These are phyloP conservation scores for Onthophagus sagittarius DNA, from an alignment of 2,888 invertebrate species.

Conservation along the genomic window DNA sequence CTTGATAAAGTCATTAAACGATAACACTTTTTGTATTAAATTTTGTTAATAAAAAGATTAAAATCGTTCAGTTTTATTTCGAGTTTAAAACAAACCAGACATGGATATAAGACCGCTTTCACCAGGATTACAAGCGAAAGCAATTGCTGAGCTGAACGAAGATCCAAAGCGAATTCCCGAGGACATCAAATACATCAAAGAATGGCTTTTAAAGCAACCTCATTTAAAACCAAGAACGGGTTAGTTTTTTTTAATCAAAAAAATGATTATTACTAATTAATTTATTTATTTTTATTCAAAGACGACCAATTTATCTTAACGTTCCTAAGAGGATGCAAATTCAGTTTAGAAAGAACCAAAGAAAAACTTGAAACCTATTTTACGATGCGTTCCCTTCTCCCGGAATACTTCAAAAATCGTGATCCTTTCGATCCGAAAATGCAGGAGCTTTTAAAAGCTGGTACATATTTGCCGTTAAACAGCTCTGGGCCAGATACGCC, in stretches of 20 bases:
- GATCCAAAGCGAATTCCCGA: conserved; percentile 46
- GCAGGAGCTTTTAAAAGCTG: conserved; percentile 41
- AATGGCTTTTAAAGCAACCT: conserved; percentile 57
- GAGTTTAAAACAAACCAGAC: not conserved
- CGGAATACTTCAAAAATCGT: conserved; percentile 51
- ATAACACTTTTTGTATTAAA: too few species aligned
- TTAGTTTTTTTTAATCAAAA: conserved; percentile 13
- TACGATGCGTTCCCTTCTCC: conserved; percentile 52
- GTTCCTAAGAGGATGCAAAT: conserved; percentile 64
- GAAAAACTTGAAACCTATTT: conserved; percentile 60
- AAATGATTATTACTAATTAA: not conserved
- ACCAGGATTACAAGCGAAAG: conserved; percentile 52
- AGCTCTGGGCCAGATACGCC: conserved; percentile 37
- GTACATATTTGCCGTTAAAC: conserved; percentile 40
- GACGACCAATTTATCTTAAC: conserved; percentile 58
- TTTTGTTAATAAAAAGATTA: too few species aligned
- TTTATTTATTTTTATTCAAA: not conserved
- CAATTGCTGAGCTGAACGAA: conserved; percentile 54
- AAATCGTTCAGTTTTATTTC: too few species aligned
- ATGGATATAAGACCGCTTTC: conserved; percentile 29
- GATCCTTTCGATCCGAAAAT: conserved; percentile 42
- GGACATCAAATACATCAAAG: conserved; percentile 53
- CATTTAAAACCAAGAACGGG: conserved; percentile 57
- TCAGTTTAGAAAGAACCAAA: conserved; percentile 60
- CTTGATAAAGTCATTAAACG: too few species aligned